Evolutionary conservation across 2,797 vertebrate genomes (phyloP).

Genomic region (Hephaestus fuliginosus): DNA sequence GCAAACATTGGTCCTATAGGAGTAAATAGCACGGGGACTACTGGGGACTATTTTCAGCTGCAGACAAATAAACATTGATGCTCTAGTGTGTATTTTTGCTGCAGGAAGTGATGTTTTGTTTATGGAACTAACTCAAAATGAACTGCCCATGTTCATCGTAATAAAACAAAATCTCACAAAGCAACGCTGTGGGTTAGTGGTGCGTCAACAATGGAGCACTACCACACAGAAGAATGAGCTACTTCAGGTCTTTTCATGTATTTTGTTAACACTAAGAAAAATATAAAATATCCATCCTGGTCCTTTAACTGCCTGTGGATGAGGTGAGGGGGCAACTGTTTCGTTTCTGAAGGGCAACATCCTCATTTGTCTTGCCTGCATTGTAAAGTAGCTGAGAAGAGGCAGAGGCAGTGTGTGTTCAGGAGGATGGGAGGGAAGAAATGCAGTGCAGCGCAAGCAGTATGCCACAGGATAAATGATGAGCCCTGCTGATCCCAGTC

Average conservation of each 20-base stretch:
- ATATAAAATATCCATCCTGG: background rate
- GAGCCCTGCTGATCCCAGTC: slow-evolving; percentile 55
- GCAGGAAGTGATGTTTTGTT: background rate
- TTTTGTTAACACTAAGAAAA: background rate
- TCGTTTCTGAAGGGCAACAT: background rate
- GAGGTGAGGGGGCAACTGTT: background rate
- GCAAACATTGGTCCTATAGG: background rate
- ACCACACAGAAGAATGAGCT: background rate
- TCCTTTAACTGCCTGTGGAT: slow-evolving; percentile 2
- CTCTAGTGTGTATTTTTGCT: background rate
- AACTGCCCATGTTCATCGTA: background rate
- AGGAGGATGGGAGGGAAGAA: background rate
- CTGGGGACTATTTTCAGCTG: background rate
- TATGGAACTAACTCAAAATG: background rate
- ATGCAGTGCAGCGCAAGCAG: slow-evolving; percentile 49
- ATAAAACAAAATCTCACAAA: no score
- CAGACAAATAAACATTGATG: background rate
- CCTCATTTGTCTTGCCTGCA: background rate
- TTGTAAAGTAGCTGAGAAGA: slow-evolving; percentile 11
- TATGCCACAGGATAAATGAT: slow-evolving; percentile 57
- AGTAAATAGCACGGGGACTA: background rate
- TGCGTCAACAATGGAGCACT: no score
- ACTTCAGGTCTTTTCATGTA: background rate
- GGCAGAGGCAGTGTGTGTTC: slow-evolving; percentile 9
- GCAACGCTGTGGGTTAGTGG: no score